phyloP scores from a whole-genome alignment of 2,113 vertebrate species.

The Grantiella picta region DNA sequence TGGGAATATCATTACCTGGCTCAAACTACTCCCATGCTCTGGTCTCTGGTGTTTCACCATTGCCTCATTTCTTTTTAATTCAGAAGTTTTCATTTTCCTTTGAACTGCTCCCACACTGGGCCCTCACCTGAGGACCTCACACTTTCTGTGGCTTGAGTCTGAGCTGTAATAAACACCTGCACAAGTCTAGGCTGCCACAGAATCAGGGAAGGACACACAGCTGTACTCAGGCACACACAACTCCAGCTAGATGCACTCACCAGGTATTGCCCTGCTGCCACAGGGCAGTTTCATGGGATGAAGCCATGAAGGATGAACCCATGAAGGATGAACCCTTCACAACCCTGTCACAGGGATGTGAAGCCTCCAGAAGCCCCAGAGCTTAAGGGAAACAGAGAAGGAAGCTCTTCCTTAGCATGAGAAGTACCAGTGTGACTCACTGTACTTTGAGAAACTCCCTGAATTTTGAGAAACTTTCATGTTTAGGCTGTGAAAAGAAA shows the following conservation, averaged over 20 bases:
- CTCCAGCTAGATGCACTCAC: neutral
- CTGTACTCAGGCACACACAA: neutral
- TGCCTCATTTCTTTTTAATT: neutral
- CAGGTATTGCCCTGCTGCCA: neutral
- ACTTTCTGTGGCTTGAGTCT: neutral
- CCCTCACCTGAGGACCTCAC: neutral
- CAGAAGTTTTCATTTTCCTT: neutral
- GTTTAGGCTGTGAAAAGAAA: neutral
- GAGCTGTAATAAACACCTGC: neutral
- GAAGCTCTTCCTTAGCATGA: neutral
- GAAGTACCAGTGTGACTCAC: neutral
- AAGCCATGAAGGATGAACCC: neutral
- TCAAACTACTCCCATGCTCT: neutral
- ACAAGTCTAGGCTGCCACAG: neutral
- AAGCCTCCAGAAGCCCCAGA: neutral
- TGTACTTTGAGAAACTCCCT: neutral
- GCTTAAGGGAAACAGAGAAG: neutral
- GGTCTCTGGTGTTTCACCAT: neutral
- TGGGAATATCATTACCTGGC: neutral
- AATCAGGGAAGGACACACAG: fast-evolving
- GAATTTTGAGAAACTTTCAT: neutral
- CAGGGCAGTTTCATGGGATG: neutral
- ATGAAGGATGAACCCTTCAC: neutral
- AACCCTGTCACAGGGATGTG: neutral
- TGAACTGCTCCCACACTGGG: neutral